Evolutionary conservation across 2,888 invertebrate genomes (phyloP), one percentile per base, ranked within the genome.

Genomic region (Rotaria macrura): DNA sequence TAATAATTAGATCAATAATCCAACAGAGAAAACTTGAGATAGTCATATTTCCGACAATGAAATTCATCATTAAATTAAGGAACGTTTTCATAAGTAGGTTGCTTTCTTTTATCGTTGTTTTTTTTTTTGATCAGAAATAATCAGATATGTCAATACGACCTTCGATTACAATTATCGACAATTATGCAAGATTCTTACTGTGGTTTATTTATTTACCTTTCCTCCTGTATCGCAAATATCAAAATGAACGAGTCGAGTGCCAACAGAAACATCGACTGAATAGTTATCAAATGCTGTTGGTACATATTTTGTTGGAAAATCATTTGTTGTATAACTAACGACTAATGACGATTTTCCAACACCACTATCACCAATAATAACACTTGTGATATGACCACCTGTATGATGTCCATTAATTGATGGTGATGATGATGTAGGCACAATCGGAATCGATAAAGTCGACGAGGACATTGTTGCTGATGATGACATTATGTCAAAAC

Each of bases 201-300:
- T 52, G 20, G 25, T 25, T 7, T 25, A 54, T 57, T 84, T 23
- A 87, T 92, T 92, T 90, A 95, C 94, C 93, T 94, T 95, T 89
- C 96, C 96, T 90, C 96, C 96, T 89, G 96, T 96, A 93, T 96
- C 96, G 93, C 96, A 96, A 89, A 96, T 94, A 92, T 96, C 95
- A 89, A 96, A 93, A 91, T 94, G 94, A 89, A 96, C 93, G 87
- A 96, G 96, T 90, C 94, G 93, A 89, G 94, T 94, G 91, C 97
- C 95, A 88, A 96, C 96, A 90, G 94, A 94, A 87, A 96, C 96
- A 89, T 95, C 94, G 91, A 96, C 96, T 96, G 96, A 95, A 92
- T 96, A 96, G 92, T 96, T 96, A 92, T 96, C 96, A 92, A 95
- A 96, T 87, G 96, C 96, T 57, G 96, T 97, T 85, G 96, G 96